Base-by-base conservation (phyloP, 2,888 invertebrate species). In the Uloborus plumipes region DNA sequence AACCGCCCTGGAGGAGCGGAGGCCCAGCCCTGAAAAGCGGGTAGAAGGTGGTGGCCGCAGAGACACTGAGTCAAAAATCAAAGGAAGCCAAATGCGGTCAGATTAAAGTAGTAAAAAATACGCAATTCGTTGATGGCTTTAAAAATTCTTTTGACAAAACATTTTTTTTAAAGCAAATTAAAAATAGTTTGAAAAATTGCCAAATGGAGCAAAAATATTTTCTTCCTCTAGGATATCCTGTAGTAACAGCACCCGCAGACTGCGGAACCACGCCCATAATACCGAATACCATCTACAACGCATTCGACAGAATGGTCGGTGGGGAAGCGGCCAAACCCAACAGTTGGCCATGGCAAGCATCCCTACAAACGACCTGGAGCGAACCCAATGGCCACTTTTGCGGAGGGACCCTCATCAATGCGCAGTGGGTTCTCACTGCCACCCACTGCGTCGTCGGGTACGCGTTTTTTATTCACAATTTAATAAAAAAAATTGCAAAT, bases 381-480 rank as follows among this genome's bases (percentile, higher is more conserved):
- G 76, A 84, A n/a, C 84, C 84, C 0, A 78, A 78, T 49, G 84
- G 84, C 0, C 84, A 84, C 31, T 76, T 78, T n/a, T 84, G 84
- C 26, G 83, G 83, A 31, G 83, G 83, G 22, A 70, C 84, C 0
- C 49, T 83, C 47, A 75, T 84, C 14, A 69, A 74, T 18, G 22
- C 65, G 16, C 76, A 80, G 51, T 85, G 85, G 85, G 61, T 85
- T 1, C 15, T 85, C 18, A 85, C 85, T 16, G 85, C 85, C 13
- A 80, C 73, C 20, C 85, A 85, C 49, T 85, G 85, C 51, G 72
- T 84, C 39, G 7, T 4, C 14, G 58, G 49, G 78, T 78, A 65
- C 2, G 50, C 11, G 9, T 39, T 6, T 9, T 7, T 6, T 39
- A 11, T 39, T 39, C 3, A 11, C 9, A 39, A 7, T 31, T 4